These are phyloP conservation scores for Stenotaenia linearis DNA, from an alignment of 2,888 invertebrate species.

Conservation along the genomic window DNA sequence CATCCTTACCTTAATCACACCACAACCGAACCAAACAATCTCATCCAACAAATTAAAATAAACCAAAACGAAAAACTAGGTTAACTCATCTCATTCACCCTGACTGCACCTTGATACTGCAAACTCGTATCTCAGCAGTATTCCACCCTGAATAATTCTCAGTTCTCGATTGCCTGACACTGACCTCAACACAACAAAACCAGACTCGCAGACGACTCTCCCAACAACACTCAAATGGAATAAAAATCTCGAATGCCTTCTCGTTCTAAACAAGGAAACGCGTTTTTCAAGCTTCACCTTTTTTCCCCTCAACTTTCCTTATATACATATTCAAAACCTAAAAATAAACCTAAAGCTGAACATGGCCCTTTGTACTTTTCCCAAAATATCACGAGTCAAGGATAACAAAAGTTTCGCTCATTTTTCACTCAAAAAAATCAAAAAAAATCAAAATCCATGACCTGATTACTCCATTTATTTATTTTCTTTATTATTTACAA, in stretches of 20 bases:
- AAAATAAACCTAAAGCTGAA: background rate
- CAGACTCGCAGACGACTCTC: background rate
- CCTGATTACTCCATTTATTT: no score
- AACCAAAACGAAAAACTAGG: background rate
- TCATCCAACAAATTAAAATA: background rate
- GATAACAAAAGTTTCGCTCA: background rate
- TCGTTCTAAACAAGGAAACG: background rate
- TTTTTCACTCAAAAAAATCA: no score
- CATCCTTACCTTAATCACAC: no score
- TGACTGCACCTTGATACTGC: background rate
- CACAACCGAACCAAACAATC: background rate
- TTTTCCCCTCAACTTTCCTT: background rate
- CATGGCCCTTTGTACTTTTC: background rate
- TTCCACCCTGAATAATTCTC: background rate
- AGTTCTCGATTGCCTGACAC: background rate
- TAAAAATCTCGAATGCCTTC: background rate
- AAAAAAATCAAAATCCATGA: no score
- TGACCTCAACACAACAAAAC: background rate
- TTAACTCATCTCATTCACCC: constrained; percentile 3
- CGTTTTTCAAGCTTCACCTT: background rate
- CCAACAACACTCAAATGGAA: background rate
- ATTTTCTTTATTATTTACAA: background rate
- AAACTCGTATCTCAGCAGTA: background rate
- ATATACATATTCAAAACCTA: background rate
- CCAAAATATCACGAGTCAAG: background rate